Conservation (phyloP, 2,113 vertebrate genomes). For the Xenopus laevis region DNA sequence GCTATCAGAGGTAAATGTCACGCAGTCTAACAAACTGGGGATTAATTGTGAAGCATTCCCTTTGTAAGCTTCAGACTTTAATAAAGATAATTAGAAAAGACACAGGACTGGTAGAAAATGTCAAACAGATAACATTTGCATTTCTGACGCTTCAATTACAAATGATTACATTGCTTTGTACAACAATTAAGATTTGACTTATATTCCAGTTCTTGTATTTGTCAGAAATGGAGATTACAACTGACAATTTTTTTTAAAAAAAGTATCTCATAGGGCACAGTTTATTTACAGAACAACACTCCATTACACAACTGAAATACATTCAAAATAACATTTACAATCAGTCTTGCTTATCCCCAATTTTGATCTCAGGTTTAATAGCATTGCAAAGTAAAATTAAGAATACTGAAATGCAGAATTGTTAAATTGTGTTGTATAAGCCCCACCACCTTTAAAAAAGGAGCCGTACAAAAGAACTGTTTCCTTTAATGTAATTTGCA, state of each 20-base stretch:
- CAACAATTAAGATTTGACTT: slow-evolving; percentile 58
- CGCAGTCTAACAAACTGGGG: slow-evolving; percentile 58
- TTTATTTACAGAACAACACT: no score
- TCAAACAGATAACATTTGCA: slow-evolving; percentile 65
- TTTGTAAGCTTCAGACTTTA: slow-evolving; percentile 63
- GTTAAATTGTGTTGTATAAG: no score
- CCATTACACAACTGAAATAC: no score
- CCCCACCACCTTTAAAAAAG: no score
- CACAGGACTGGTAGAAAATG: slow-evolving; percentile 61
- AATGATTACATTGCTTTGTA: slow-evolving; percentile 59
- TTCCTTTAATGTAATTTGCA: no score
- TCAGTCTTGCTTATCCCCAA: no score
- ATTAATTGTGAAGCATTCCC: slow-evolving; percentile 59
- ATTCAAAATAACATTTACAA: no score
- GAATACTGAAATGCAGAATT: no score
- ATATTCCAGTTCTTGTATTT: slow-evolving; percentile 54
- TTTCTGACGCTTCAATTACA: slow-evolving; percentile 64
- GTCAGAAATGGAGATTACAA: slow-evolving; percentile 56
- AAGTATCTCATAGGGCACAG: no score
- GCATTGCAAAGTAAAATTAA: no score
- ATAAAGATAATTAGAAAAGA: slow-evolving; percentile 68
- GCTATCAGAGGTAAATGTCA: slow-evolving; percentile 63
- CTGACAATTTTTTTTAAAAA: slow-evolving; percentile 12
- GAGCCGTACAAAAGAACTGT: no score
- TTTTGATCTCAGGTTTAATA: no score